Base-by-base conservation (phyloP, 2,888 invertebrate genomes). In the Leptopilina drosophilae region DNA sequence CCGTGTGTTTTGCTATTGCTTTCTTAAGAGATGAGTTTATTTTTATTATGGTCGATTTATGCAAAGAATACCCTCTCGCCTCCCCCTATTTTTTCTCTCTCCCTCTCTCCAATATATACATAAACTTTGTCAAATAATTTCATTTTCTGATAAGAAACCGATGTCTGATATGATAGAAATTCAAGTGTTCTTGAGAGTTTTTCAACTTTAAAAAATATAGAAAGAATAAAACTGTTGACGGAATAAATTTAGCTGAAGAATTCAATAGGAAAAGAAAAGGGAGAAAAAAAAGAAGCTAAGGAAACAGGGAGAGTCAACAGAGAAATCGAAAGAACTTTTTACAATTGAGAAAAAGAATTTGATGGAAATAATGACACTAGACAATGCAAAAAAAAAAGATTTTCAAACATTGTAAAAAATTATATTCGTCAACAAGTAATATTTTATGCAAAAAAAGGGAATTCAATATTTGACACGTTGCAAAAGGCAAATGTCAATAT, bases 361-460 rank as follows among this genome's bases (percentile, higher is more conserved):
- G 20, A 62, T 62, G 62, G 62, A 62, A 62, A 62, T 62, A 62
- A 62, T 62, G 62, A 62, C 62, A 62, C 62, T 62, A 62, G 62
- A 62, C 62, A 62, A 12, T 6, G 20, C 8, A 62, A 20, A 20
- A 20, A 20, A 20, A 20, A 20, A 62, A 20, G 7, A 20, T 20
- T 15, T 20, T 7, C 20, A 8, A 2, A 62, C 62, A 62, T 7
- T 46, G 49, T 49, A 12, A 12, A 49, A 49, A 49, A 49, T 9
- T 49, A 49, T 11, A 49, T 49, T 49, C 49, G 49, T 9, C 4
- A 11, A 49, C 49, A 49, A 49, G 12, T 42, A 42, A 42, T 42
- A 11, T 9, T 9, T 9, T 49, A 49, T 42, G 42, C 8, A 49
- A 49, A 49, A 5, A 33, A 49, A 9, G n/a, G n/a, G n/a, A 9